Conservation (phyloP, 2,797 vertebrate species). For the Onychomys arenicola region DNA sequence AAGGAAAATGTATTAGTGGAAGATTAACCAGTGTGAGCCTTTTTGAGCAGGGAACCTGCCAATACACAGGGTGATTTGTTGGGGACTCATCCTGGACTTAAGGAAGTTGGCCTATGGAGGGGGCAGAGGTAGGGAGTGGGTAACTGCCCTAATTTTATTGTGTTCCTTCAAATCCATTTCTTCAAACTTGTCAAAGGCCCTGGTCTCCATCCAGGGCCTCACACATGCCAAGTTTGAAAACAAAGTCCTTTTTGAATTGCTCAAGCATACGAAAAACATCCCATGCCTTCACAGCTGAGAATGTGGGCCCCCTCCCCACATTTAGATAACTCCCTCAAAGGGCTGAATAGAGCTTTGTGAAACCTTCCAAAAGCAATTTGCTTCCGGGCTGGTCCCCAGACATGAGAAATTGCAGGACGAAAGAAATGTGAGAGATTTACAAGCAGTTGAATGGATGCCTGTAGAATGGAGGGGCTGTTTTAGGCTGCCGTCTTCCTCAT, state of each 20-base stretch:
- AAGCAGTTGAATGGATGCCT: conserved; percentile 65
- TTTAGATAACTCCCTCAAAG: conserved; percentile 81
- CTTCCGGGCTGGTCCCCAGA: conserved; percentile 81
- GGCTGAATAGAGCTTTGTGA: conserved; percentile 82
- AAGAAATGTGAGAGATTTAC: conserved; percentile 80
- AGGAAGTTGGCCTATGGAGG: conserved; percentile 62
- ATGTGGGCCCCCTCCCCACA: conserved; percentile 72
- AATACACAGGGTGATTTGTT: conserved; percentile 56
- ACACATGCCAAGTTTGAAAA: conserved; percentile 84
- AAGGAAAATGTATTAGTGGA: conserved; percentile 72
- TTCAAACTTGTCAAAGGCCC: conserved; percentile 77
- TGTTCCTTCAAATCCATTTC: conserved; percentile 78
- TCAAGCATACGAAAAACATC: conserved; percentile 82
- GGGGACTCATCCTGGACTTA: conserved; percentile 59
- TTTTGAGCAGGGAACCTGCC: conserved; percentile 55
- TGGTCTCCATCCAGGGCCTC: conserved; percentile 79
- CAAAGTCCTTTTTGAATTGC: conserved; percentile 84
- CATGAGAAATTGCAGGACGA: conserved; percentile 77
- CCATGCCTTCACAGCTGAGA: conserved; percentile 80
- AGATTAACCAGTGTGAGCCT: conserved; percentile 71
- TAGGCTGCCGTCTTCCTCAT: conserved; percentile 9
- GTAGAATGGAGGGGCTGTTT: conserved; percentile 60
- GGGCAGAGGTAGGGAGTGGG: conserved; percentile 65
- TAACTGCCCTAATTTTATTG: conserved; percentile 64
- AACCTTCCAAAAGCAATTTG: conserved; percentile 82